phyloP scores from a whole-genome alignment of 2,888 invertebrate species.

The Pharmacophagus antenor region DNA sequence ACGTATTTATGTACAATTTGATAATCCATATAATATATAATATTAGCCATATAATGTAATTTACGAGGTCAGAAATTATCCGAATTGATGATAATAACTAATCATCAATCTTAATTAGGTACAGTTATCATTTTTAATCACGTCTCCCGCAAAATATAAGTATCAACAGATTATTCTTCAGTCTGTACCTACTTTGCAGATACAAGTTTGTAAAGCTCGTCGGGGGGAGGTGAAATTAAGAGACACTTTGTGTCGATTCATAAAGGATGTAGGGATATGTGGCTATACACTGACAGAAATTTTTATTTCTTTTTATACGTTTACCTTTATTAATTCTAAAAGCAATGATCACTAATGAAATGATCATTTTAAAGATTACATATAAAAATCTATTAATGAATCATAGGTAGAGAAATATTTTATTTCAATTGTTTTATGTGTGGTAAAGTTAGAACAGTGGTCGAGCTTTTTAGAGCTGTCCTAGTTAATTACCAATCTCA shows the following conservation, averaged over 20 bases:
- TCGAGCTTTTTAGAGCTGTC: too few relatives aligned
- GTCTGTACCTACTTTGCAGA: constrained; percentile 54
- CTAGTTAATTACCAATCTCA: too few relatives aligned
- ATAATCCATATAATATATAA: too few relatives aligned
- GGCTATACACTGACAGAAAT: constrained; percentile 38
- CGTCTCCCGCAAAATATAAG: too few relatives aligned
- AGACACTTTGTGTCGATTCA: constrained; percentile 72
- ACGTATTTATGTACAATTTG: too few relatives aligned
- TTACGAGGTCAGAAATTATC: too few relatives aligned
- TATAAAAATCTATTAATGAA: too few relatives aligned
- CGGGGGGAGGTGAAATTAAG: constrained; percentile 73
- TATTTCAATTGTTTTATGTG: background rate
- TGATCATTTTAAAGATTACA: constrained; percentile 7
- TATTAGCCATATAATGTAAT: too few relatives aligned
- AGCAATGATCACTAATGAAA: constrained; percentile 10
- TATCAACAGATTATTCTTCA: constrained; percentile 39
- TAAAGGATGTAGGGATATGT: constrained; percentile 59
- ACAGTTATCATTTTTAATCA: too few relatives aligned
- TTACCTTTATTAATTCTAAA: constrained; percentile 17
- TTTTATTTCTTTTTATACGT: constrained; percentile 22
- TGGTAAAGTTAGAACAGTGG: too few relatives aligned
- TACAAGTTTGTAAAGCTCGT: constrained; percentile 63
- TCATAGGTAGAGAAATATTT: constrained; percentile 2
- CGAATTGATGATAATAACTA: too few relatives aligned
- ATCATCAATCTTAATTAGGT: too few relatives aligned